Evolutionary conservation across 2,797 vertebrate genomes (phyloP).

Genomic region (Parauchenoglanis punctatus): DNA sequence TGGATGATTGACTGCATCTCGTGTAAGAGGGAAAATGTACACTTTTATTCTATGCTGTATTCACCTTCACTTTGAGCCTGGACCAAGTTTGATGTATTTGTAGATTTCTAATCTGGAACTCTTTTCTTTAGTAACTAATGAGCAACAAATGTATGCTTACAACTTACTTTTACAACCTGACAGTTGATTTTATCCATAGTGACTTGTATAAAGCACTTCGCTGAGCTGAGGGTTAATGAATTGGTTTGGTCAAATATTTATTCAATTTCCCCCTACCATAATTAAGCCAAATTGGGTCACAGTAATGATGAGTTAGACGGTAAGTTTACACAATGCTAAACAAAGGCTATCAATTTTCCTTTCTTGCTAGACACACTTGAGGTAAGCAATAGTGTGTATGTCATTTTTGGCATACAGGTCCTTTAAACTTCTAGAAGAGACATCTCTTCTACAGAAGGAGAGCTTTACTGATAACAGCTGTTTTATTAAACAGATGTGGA

Average conservation of each 20-base stretch:
- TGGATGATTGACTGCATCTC: not conserved
- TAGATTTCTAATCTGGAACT: not conserved
- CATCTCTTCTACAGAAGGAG: not conserved
- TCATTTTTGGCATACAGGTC: not conserved
- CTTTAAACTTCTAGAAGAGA: not conserved
- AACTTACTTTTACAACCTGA: not conserved
- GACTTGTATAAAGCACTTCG: not conserved
- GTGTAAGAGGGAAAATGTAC: not conserved
- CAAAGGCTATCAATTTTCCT: not conserved
- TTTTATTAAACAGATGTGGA: not conserved
- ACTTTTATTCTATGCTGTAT: not conserved
- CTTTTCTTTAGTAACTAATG: not conserved
- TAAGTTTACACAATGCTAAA: not conserved
- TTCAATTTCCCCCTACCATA: not conserved
- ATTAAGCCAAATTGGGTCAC: not conserved
- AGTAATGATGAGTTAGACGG: not conserved
- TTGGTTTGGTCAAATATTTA: not conserved
- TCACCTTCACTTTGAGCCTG: not conserved
- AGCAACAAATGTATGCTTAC: not conserved
- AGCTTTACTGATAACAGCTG: not conserved
- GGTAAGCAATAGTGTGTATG: not conserved
- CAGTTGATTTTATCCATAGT: not conserved
- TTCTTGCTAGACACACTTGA: not conserved
- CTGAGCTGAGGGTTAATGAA: not conserved
- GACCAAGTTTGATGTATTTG: not conserved